phyloP scores from a whole-genome alignment of 2,797 vertebrate species.

The Clarias laeviceps region DNA sequence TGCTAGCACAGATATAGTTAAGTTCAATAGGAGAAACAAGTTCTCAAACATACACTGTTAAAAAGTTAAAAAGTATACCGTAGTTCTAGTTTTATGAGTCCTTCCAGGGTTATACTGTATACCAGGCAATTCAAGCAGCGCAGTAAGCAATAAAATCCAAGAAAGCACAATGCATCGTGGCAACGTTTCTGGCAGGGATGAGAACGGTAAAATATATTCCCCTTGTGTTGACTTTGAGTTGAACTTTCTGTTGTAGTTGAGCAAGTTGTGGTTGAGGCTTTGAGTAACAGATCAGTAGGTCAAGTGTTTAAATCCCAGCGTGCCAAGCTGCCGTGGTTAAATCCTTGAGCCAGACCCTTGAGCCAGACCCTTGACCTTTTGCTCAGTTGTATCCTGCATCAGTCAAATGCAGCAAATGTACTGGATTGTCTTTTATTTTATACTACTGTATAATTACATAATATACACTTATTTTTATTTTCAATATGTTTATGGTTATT shows the following conservation, averaged over 20 bases:
- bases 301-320: background rate
- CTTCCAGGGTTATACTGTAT: background rate
- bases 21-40: background rate
- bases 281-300: slow-evolving; percentile 9
- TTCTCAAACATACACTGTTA: background rate
- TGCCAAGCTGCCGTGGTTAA: background rate
- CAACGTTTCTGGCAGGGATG: background rate
- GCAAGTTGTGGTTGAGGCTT: background rate
- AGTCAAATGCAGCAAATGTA: background rate
- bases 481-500: background rate
- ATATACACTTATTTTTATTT: background rate
- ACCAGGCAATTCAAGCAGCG: background rate
- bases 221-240: background rate
- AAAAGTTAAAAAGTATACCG: background rate
- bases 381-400: background rate
- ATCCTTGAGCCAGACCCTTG: background rate
- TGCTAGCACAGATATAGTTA: background rate
- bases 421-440: background rate
- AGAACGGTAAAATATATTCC: background rate
- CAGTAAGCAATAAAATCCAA: background rate
- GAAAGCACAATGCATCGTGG: background rate
- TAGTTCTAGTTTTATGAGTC: background rate
- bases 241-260: background rate
- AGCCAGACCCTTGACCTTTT: background rate
- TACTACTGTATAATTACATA: background rate